Percentiles rank a stretch among this genome's conserved stretches.
phyloP scores from a whole-genome alignment of 2,888 invertebrate species.

The Eurytoma californica region DNA sequence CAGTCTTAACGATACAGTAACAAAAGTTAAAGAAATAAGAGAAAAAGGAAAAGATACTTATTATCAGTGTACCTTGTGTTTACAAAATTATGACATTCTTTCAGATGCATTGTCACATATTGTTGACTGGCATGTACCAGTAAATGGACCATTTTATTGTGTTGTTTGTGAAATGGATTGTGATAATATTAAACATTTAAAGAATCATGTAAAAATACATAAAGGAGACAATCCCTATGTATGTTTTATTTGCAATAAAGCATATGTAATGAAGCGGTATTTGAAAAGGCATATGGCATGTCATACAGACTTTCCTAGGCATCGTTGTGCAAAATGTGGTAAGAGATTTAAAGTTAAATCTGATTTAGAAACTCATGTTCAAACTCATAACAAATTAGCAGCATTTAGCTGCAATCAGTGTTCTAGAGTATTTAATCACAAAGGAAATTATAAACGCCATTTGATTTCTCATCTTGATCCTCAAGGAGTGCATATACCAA shows the following conservation, averaged over 20 bases:
- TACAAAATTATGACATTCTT: constrained; percentile 68
- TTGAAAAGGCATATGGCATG: constrained; percentile 72
- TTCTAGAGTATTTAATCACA: constrained; percentile 69
- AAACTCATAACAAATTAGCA: constrained; percentile 63
- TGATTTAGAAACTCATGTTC: constrained; percentile 67
- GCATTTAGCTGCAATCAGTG: constrained; percentile 70
- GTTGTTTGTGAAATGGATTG: constrained; percentile 79
- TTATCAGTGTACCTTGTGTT: constrained; percentile 71
- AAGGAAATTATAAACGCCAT: constrained; percentile 71
- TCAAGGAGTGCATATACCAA: constrained; percentile 70
- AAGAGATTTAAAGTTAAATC: constrained; percentile 66
- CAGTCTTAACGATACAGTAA: constrained; percentile 70
- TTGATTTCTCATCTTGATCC: constrained; percentile 70
- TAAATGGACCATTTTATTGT: constrained; percentile 76
- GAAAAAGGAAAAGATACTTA: constrained; percentile 61
- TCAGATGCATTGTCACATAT: constrained; percentile 66
- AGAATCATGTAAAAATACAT: constrained; percentile 78
- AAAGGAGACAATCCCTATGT: constrained; percentile 78
- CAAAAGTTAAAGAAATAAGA: constrained; percentile 71
- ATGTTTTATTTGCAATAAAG: constrained; percentile 71
- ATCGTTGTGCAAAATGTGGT: constrained; percentile 71
- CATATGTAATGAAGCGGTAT: constrained; percentile 70
- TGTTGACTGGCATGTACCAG: constrained; percentile 70
- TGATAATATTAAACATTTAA: constrained; percentile 77
- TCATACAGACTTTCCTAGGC: constrained; percentile 70